phyloP scores from a whole-genome alignment of 2,113 vertebrate genomes.

The Zosterops pallidus region DNA sequence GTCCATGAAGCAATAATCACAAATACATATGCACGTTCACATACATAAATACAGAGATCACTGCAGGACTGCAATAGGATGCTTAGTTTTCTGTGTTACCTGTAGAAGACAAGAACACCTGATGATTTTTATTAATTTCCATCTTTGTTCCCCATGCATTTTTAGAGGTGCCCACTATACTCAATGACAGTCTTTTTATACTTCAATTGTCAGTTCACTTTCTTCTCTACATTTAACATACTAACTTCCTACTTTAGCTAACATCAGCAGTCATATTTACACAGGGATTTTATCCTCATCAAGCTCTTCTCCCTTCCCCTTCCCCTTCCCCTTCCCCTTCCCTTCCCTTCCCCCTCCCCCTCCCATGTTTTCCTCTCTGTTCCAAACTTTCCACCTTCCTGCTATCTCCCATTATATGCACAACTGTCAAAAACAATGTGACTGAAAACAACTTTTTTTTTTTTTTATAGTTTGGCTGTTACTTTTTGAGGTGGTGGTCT shows the following conservation, averaged over 20 bases:
- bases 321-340: no score
- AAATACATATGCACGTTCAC: rapidly evolving
- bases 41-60: not conserved
- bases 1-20: not conserved
- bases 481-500: not conserved
- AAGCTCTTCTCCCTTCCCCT: no score
- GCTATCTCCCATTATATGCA: not conserved
- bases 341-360: no score
- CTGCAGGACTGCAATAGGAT: not conserved
- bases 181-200: not conserved
- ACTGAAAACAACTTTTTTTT: not conserved
- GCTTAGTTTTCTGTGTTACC: not conserved
- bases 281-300: not conserved
- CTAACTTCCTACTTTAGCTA: not conserved
- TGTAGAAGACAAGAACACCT: not conserved
- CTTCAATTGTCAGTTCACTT: not conserved
- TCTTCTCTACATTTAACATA: not conserved
- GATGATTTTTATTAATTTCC: not conserved
- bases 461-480: not conserved
- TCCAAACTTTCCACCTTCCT: not conserved
- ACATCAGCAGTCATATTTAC: not conserved
- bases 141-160: not conserved
- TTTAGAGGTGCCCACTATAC: not conserved
- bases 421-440: not conserved
- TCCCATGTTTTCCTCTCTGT: not conserved